A percentile compares a stretch with the other conserved stretches of the same genome.
These are phyloP conservation scores for Ferdinandea cuprea DNA, from an alignment of 2,888 invertebrate species.

Conservation along the genomic window DNA sequence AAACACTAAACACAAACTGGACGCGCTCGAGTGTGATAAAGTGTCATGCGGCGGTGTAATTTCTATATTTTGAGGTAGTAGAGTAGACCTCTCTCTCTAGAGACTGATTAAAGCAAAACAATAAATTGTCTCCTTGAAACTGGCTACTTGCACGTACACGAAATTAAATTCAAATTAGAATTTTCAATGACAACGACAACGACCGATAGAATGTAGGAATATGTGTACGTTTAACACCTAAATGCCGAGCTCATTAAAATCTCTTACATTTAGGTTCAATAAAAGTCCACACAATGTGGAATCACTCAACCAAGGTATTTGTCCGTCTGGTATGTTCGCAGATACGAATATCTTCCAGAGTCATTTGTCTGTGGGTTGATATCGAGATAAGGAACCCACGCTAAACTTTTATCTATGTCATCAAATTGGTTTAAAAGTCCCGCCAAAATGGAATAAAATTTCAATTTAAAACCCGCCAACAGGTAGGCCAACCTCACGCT, in stretches of 20 bases:
- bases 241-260: constrained; percentile 65
- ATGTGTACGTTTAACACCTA: constrained; percentile 73
- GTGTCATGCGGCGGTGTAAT: constrained; percentile 70
- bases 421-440: constrained; percentile 71
- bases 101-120: constrained; percentile 15
- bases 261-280: constrained; percentile 21
- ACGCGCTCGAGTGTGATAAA: constrained; percentile 73
- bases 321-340: constrained; percentile 20
- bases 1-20: constrained; percentile 40
- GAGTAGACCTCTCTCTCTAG: not conserved
- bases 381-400: constrained; percentile 70
- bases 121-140: constrained; percentile 54
- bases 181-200: constrained; percentile 26
- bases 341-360: constrained; percentile 24
- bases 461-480: constrained; percentile 45
- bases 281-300: constrained; percentile 24
- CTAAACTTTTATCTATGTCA: constrained; percentile 74
- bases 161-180: constrained; percentile 71
- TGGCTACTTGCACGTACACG: constrained; percentile 25
- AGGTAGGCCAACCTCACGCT: constrained; percentile 23
- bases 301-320: constrained; percentile 58
- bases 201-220: constrained; percentile 9
- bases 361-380: constrained; percentile 57
- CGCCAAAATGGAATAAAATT: constrained; percentile 73
- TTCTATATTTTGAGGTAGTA: constrained; percentile 19